Conservation (phyloP, 2,888 invertebrate genomes). For the Spodoptera picta region DNA sequence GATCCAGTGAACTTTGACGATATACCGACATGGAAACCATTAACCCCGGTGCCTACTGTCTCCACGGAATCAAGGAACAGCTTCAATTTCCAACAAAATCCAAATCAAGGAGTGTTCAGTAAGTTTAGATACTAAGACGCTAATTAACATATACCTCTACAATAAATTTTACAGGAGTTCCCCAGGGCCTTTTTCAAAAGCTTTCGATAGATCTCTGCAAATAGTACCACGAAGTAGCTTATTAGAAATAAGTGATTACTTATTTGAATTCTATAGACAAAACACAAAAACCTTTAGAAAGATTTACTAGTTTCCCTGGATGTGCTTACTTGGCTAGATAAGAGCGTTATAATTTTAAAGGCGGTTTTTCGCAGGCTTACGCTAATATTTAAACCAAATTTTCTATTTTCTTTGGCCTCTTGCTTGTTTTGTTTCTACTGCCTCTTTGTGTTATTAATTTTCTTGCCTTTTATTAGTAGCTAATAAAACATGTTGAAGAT, state of each 20-base stretch:
- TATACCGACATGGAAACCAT: constrained; percentile 5
- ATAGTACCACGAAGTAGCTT: too few relatives aligned
- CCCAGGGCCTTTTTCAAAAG: constrained; percentile 1
- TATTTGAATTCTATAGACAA: too few relatives aligned
- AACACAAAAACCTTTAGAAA: too few relatives aligned
- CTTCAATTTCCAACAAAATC: constrained; percentile 44
- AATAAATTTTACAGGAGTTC: neutral
- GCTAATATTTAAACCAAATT: too few relatives aligned
- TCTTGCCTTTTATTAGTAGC: neutral
- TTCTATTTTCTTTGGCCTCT: too few relatives aligned
- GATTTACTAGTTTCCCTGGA: too few relatives aligned
- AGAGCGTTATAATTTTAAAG: too few relatives aligned
- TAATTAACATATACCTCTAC: too few relatives aligned
- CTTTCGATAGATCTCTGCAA: constrained; percentile 6
- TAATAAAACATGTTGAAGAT: neutral
- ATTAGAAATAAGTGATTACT: too few relatives aligned
- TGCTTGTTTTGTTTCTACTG: too few relatives aligned
- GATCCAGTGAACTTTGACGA: constrained; percentile 54
- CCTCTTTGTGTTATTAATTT: neutral
- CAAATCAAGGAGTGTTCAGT: constrained; percentile 22
- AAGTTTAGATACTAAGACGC: constrained; percentile 18
- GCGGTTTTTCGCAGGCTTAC: too few relatives aligned
- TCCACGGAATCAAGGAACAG: constrained; percentile 47
- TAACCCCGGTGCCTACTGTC: constrained; percentile 42
- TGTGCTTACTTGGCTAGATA: too few relatives aligned